Evolutionary conservation across 2,113 vertebrate species (phyloP).

Genomic region (Caranx melampygus): DNA sequence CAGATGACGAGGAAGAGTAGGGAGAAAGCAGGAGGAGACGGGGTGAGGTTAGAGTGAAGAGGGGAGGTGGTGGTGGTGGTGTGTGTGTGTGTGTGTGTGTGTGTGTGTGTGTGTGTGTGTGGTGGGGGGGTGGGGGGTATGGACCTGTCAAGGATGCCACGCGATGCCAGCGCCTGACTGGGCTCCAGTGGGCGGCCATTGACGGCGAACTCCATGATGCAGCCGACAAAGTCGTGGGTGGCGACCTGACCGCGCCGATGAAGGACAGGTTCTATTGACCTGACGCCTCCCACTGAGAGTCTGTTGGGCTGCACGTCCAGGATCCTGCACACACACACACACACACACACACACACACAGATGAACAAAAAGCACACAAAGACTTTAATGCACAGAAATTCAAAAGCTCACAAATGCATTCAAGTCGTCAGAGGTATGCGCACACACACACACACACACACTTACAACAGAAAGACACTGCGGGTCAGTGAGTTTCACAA

Average conservation of each 20-base stretch:
- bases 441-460: slow-evolving; percentile 1
- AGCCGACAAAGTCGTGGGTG: slow-evolving; percentile 97
- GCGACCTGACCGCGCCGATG: slow-evolving; percentile 93
- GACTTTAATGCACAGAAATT: slow-evolving; percentile 6
- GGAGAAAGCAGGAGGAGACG: slow-evolving; percentile 8
- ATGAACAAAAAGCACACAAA: slow-evolving; percentile 12
- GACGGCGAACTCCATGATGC: slow-evolving; percentile 98
- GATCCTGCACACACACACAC: slow-evolving; percentile 84
- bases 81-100: too few species aligned
- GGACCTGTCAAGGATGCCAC: slow-evolving; percentile 95
- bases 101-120: too few species aligned
- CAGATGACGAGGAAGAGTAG: slow-evolving; percentile 48
- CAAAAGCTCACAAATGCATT: slow-evolving; percentile 36
- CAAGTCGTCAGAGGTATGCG: slow-evolving; percentile 13
- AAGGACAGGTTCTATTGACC: slow-evolving; percentile 90
- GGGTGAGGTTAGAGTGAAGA: background rate
- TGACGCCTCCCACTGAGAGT: slow-evolving; percentile 93
- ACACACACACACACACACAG: slow-evolving; percentile 29
- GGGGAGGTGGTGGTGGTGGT: background rate
- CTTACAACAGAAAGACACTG: slow-evolving; percentile 36
- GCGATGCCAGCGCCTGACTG: slow-evolving; percentile 91
- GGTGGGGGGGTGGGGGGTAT: slow-evolving; percentile 30
- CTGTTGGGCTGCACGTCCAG: slow-evolving; percentile 96
- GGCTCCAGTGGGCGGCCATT: slow-evolving; percentile 97
- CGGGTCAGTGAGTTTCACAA: slow-evolving; percentile 50